Base-by-base conservation (phyloP, 2,797 vertebrate genomes). In the Pelochelys cantorii region DNA sequence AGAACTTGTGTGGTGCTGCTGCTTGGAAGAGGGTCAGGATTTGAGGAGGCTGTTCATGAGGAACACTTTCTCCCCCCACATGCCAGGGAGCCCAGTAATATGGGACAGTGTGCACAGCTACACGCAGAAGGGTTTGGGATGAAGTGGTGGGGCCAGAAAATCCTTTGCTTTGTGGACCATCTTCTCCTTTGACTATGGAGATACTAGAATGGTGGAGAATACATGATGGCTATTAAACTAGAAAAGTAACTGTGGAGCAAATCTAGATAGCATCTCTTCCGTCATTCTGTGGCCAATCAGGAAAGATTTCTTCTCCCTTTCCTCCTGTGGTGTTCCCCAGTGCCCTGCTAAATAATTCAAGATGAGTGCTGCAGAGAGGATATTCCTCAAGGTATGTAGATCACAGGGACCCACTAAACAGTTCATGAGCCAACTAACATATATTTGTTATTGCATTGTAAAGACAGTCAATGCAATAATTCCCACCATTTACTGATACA, bases 241-340 rank as follows among this genome's bases (percentile, higher is more conserved):
- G 14, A 83, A 92, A 92, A 91, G 4, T 1, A 93, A 62, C 8
- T 89, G 74, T n/a, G 9, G 4, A 90, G 54, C 65, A 88, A 80
- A 2, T 71, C 68, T 57, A 31, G 34, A 92, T 48, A 74, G 5
- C 9, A 53, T 9, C 60, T 85, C 54, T 59, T 59, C 37, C 93
- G 2, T 37, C 22, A 20, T 79, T 80, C 54, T 79, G 81, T 83
- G 13, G 77, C 79, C 79, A 81, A 57, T 83, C 48, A 88, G 52
- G 27, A 57, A 56, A 8, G 11, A 52, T 78, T 91, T 94, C 37
- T 93, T 17, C 88, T 92, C 81, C 59, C 14, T 12, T 17, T 91
- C 8, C 91, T 91, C 83, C 79, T 92, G 79, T 42, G 77, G 29
- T 37, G 93, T 78, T 92, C 94, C 82, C 75, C 37, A 91, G 88